Base-by-base conservation (phyloP, 2,797 vertebrate species). In the Enteromius mattozi region DNA sequence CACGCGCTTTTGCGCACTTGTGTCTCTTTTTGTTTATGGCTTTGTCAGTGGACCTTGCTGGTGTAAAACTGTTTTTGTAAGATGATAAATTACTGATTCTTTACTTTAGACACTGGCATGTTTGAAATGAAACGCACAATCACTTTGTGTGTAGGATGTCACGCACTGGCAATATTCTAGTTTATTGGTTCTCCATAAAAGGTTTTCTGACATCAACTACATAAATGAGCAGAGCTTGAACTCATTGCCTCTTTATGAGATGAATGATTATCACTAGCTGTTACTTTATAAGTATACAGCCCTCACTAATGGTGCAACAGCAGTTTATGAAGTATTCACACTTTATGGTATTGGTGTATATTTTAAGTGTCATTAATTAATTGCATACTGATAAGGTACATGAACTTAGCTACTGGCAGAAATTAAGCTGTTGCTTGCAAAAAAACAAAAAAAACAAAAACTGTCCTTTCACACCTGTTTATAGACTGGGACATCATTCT, bases 131-230 rank as follows among this genome's bases (percentile, higher is more conserved):
- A 47, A 47, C 30, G 0, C 37, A 24, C 54, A 19, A 37, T 6
- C 5, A 19, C 21, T 17, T 66, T 19, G 10, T 35, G 16, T 49
- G 80, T 17, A 35, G 3, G 9, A 59, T 74, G 71, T 27, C 59
- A 37, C 19, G 56, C 56, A 37, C n/a, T 75, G 30, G 59, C 9
- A 65, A 37, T 65, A 30, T 66, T 63, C 30, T 27, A 65, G 19
- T 65, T 37, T 74, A 74, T 49, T 74, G 56, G 70, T 37, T 37
- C 12, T 82, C 27, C 19, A 49, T 82, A 63, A 68, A 81, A 74
- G 8, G 9, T 5, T 65, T 24, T 81, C 37, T 51, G 59, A 82
- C 33, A 66, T 59, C 71, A 66, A 37, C 42, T 49, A 47, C 40
- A 74, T 74, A 75, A 82, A 75, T 21, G 59, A 65, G 33, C 45